Evolutionary conservation across 2,797 vertebrate species (phyloP).

Genomic region (Vespertilio murinus): DNA sequence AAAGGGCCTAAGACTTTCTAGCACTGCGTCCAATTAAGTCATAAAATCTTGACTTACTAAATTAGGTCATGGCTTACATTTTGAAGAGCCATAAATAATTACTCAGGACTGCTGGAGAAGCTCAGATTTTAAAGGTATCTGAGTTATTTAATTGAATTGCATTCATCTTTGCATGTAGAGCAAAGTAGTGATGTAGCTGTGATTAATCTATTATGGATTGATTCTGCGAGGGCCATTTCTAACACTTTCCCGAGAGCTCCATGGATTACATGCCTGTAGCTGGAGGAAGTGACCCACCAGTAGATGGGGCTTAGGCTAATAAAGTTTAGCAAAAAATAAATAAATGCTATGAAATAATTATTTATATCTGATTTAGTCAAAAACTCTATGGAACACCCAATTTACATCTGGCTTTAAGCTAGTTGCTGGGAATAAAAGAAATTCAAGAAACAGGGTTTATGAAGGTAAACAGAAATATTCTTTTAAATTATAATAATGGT

Average conservation of each 20-base stretch:
- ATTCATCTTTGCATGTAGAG: conserved; percentile 26
- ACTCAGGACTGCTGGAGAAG: background rate
- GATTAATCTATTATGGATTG: background rate
- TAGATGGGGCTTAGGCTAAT: background rate
- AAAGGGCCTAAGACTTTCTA: background rate
- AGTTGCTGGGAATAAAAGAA: background rate
- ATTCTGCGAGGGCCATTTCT: background rate
- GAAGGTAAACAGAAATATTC: background rate
- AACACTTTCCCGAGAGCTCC: background rate
- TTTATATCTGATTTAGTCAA: background rate
- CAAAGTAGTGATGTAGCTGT: background rate
- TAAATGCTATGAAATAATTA: background rate
- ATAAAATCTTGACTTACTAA: conserved; percentile 39
- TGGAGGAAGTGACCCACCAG: background rate
- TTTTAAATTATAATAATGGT: background rate
- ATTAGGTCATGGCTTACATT: background rate
- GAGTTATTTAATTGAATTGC: conserved; percentile 26
- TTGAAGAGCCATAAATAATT: conserved; percentile 60
- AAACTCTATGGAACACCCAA: background rate
- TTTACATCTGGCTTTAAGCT: background rate
- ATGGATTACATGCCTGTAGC: background rate
- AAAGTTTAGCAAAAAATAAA: background rate
- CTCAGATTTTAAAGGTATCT: conserved; percentile 12
- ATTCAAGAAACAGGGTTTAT: background rate
- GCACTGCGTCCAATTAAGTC: conserved; percentile 48